A percentile compares a stretch with the other conserved stretches of the same genome.
Conservation (phyloP, 1,140 invertebrate genomes). For the Apolygus lucorum region DNA sequence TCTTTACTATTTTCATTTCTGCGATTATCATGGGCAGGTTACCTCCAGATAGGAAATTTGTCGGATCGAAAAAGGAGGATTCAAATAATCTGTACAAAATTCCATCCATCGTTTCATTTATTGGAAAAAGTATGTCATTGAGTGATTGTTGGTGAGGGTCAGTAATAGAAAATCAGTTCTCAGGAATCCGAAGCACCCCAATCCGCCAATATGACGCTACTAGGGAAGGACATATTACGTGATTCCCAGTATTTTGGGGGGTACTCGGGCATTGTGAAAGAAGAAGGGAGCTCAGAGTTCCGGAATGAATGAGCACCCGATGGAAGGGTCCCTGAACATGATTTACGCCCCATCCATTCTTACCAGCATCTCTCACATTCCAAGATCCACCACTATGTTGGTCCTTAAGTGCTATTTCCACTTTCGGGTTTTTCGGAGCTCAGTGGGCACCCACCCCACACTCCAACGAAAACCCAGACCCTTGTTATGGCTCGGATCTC, state of each 20-base stretch:
- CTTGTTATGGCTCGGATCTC: not conserved
- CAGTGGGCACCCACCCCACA: not conserved
- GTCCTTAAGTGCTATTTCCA: slow-evolving; percentile 13
- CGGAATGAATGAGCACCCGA: not conserved
- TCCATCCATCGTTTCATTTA: no score
- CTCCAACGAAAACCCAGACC: not conserved
- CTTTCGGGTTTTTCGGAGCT: slow-evolving; percentile 6
- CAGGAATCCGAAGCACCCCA: no score
- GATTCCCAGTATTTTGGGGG: slow-evolving; percentile 1
- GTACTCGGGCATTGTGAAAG: not conserved
- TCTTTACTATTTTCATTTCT: no score
- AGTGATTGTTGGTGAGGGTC: no score
- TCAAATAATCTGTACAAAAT: no score
- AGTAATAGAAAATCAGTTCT: no score
- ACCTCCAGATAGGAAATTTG: no score
- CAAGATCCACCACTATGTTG: slow-evolving; percentile 12
- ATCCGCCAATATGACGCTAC: no score
- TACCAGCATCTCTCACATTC: slow-evolving; percentile 10
- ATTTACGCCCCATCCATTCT: slow-evolving; percentile 15
- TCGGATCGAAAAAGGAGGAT: no score
- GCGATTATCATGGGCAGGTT: no score
- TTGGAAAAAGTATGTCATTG: no score
- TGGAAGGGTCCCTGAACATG: slow-evolving; percentile 6
- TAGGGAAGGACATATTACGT: not conserved
- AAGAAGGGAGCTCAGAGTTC: not conserved